Conservation (phyloP, 2,113 vertebrate species). For the Brachyhypopomus gauderio region DNA sequence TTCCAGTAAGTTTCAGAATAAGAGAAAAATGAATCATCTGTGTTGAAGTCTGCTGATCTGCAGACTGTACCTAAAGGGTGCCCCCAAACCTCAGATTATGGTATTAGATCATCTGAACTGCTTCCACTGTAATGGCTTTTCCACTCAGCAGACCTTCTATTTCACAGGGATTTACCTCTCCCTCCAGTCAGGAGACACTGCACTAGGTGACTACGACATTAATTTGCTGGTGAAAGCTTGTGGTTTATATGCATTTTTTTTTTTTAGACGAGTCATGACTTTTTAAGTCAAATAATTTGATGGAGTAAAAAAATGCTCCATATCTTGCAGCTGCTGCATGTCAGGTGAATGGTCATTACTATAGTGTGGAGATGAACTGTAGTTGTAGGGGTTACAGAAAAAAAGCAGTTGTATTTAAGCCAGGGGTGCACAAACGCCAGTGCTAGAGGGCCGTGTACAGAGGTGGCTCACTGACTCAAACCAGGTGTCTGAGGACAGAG, state of each 20-base stretch:
- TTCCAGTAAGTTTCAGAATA: constrained; percentile 59
- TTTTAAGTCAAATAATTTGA: neutral
- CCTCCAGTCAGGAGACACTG: constrained; percentile 16
- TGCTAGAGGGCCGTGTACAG: no score
- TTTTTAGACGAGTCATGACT: no score
- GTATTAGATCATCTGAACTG: constrained; percentile 41
- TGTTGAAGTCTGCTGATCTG: constrained; percentile 50
- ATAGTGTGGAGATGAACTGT: no score
- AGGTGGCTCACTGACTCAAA: no score
- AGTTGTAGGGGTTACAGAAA: no score
- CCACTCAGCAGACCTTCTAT: constrained; percentile 6
- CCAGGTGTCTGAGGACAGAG: no score
- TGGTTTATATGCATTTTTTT: no score
- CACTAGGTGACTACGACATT: constrained; percentile 10
- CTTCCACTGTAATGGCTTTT: constrained; percentile 30
- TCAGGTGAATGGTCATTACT: no score
- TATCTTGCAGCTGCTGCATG: no score
- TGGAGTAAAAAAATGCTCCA: neutral
- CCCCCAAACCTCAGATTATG: constrained; percentile 25
- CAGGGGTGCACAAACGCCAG: no score
- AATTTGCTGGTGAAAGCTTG: neutral
- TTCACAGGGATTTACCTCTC: constrained; percentile 19
- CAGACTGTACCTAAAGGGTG: constrained; percentile 21
- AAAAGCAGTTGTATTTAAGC: no score
- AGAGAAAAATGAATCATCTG: constrained; percentile 59